phyloP scores from a whole-genome alignment of 2,113 vertebrate species.

The Opisthocomus hoazin region DNA sequence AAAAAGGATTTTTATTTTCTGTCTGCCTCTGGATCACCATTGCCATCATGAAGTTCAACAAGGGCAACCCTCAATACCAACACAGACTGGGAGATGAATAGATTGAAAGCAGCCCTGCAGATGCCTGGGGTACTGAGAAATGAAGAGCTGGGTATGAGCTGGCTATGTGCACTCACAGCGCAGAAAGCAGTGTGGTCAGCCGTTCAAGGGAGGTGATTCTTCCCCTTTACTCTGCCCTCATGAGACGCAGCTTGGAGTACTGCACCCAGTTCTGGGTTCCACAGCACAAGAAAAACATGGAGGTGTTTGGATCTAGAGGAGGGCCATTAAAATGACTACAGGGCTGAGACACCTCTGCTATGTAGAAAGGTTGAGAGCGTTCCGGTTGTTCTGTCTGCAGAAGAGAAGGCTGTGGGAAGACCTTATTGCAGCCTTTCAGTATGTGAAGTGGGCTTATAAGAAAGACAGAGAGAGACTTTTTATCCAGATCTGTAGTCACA shows the following conservation, averaged over 20 bases:
- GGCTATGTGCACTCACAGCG: background rate
- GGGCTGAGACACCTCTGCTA: background rate
- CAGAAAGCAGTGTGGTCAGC: background rate
- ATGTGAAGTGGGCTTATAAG: background rate
- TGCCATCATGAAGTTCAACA: background rate
- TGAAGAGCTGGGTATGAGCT: background rate
- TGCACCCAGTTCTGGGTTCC: background rate
- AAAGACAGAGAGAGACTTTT: background rate
- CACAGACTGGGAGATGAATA: background rate
- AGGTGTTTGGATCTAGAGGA: background rate
- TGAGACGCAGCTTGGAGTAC: background rate
- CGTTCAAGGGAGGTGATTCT: background rate
- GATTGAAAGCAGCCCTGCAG: background rate
- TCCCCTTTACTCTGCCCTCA: rapidly evolving
- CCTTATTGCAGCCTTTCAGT: background rate
- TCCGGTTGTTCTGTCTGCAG: background rate
- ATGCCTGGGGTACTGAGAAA: background rate
- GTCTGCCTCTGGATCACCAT: background rate
- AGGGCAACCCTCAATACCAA: background rate
- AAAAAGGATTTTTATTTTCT: background rate
- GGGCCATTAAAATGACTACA: background rate
- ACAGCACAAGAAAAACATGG: background rate
- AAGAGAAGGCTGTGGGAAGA: background rate
- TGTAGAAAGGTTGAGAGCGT: background rate
- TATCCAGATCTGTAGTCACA: background rate